A percentile compares a stretch with the other conserved stretches of the same genome.
These are phyloP conservation scores for Phymastichus coffea DNA, from an alignment of 1,140 invertebrate genomes.

Conservation along the genomic window DNA sequence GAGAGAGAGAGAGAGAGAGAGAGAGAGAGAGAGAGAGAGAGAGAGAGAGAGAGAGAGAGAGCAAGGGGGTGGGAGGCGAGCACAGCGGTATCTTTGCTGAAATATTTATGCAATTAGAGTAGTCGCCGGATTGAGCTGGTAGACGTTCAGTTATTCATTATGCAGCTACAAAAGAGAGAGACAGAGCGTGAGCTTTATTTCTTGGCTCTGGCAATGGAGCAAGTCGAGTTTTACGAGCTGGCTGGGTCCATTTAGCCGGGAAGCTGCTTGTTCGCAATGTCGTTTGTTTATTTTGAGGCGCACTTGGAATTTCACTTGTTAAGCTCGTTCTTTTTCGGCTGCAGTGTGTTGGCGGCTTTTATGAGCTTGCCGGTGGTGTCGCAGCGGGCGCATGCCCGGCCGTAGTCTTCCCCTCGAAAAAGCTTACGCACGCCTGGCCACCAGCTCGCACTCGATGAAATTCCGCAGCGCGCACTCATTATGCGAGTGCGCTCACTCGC, in stretches of 20 bases:
- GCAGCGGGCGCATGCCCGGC: too few relatives aligned
- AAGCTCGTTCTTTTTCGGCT: too few relatives aligned
- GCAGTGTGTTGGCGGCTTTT: neutral
- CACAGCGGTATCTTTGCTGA: neutral
- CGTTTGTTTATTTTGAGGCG: slow-evolving; percentile 6
- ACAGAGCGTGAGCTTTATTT: slow-evolving; percentile 7
- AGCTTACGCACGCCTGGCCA: too few relatives aligned
- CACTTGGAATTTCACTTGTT: neutral
- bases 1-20: neutral
- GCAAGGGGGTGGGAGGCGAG: neutral
- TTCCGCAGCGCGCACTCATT: slow-evolving; percentile 15
- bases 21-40: slow-evolving; percentile 2
- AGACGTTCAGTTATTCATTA: slow-evolving; percentile 10
- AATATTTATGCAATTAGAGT: slow-evolving; percentile 9
- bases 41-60: neutral
- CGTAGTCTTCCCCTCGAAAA: neutral
- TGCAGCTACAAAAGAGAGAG: too few relatives aligned
- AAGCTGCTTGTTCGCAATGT: too few relatives aligned
- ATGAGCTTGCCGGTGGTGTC: neutral
- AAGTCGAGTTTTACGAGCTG: slow-evolving; percentile 4
- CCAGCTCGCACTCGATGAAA: slow-evolving; percentile 18
- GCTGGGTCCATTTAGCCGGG: neutral
- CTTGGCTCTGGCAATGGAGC: neutral
- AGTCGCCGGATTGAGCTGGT: too few relatives aligned
- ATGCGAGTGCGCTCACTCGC: slow-evolving; percentile 1